Evolutionary conservation across 2,797 vertebrate genomes (phyloP).

Genomic region (Thaleichthys pacificus): DNA sequence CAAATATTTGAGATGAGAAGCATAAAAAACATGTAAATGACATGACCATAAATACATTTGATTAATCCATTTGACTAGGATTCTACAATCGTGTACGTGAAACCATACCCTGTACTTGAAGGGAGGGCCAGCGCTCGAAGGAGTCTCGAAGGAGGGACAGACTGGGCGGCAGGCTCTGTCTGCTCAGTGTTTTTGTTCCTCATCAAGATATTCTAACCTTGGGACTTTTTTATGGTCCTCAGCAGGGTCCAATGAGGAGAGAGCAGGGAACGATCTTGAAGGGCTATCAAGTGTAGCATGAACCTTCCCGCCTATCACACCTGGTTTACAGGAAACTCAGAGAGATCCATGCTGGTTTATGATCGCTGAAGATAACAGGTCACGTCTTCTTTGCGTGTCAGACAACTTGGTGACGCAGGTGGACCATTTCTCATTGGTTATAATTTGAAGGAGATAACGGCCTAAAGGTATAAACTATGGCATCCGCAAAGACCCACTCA

Average conservation of each 20-base stretch:
- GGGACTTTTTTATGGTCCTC: conserved; percentile 57
- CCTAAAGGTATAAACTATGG: too few relatives aligned
- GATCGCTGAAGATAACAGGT: conserved; percentile 8
- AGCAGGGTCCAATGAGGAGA: too few relatives aligned
- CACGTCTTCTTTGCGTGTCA: background rate
- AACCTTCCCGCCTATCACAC: background rate
- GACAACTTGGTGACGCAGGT: background rate
- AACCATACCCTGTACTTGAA: conserved; percentile 14
- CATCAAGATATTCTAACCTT: conserved; percentile 39
- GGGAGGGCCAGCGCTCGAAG: conserved; percentile 17
- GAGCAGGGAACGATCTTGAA: background rate
- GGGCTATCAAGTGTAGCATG: background rate
- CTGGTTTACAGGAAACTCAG: background rate
- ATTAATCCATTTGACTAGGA: background rate
- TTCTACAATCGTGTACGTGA: background rate
- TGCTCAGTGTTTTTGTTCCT: conserved; percentile 39
- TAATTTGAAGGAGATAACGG: too few relatives aligned
- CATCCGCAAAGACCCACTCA: too few relatives aligned
- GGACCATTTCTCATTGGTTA: background rate
- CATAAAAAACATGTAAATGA: background rate
- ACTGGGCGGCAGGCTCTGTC: conserved; percentile 34
- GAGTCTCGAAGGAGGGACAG: conserved; percentile 31
- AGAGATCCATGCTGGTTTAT: background rate
- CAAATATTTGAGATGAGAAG: background rate
- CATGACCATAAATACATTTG: background rate